Percentiles rank a stretch among this genome's conserved stretches.
phyloP scores from a whole-genome alignment of 35 echinoderm and acorn worm species.

The Amphiura filiformis region DNA sequence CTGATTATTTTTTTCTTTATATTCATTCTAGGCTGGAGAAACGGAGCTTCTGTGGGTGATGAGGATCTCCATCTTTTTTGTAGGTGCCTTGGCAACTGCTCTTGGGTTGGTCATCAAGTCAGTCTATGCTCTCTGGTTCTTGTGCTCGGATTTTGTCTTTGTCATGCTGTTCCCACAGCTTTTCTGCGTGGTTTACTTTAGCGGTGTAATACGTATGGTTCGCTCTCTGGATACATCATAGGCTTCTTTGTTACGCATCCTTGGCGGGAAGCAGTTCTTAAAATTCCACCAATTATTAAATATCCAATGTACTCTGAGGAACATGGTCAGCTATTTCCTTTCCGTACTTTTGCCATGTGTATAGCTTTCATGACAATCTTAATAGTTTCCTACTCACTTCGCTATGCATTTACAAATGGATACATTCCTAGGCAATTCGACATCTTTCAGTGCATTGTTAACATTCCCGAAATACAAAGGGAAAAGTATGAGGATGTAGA shows the following conservation, averaged over 20 bases:
- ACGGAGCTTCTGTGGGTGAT: slow-evolving; percentile 89
- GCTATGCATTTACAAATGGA: slow-evolving; percentile 35
- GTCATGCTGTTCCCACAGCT: slow-evolving; percentile 95
- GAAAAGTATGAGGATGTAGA: slow-evolving; percentile 63
- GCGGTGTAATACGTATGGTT: slow-evolving; percentile 90
- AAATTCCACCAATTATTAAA: slow-evolving; percentile 64
- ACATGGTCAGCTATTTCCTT: slow-evolving; percentile 75
- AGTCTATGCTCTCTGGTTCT: slow-evolving; percentile 94
- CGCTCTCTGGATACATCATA: slow-evolving; percentile 70
- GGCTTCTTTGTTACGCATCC: slow-evolving; percentile 75
- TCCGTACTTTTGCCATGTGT: slow-evolving; percentile 73
- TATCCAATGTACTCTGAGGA: slow-evolving; percentile 76
- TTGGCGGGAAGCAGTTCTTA: slow-evolving; percentile 65
- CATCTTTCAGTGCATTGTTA: slow-evolving; percentile 57
- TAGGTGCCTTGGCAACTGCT: slow-evolving; percentile 59
- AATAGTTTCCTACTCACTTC: slow-evolving; percentile 30
- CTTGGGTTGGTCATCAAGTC: slow-evolving; percentile 87
- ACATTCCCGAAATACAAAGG: slow-evolving; percentile 34
- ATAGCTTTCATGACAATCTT: slow-evolving; percentile 44
- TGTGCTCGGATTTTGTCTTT: slow-evolving; percentile 98
- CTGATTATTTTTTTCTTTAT: slow-evolving; percentile 15
- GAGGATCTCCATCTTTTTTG: slow-evolving; percentile 67
- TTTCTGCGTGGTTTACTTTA: slow-evolving; percentile 94
- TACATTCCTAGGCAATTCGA: slow-evolving; percentile 33
- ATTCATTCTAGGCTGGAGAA: slow-evolving; percentile 69